phyloP scores from a whole-genome alignment of 2,888 invertebrate genomes.

The Tanypteryx hageni region DNA sequence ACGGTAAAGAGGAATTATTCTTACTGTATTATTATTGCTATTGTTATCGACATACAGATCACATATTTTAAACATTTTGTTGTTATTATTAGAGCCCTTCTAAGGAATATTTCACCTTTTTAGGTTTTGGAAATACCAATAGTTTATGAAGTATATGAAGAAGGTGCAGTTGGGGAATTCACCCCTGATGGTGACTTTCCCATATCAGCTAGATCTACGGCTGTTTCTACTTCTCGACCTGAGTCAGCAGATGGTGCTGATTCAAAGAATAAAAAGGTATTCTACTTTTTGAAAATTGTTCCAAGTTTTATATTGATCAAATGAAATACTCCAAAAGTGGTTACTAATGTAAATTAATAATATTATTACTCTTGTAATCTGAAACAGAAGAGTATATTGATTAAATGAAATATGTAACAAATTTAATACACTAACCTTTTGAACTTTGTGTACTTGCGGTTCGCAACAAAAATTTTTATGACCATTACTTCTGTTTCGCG shows the following conservation, averaged over 20 bases:
- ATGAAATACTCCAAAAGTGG: too few relatives aligned
- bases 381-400: too few relatives aligned
- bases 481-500: too few relatives aligned
- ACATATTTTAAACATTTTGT: not conserved
- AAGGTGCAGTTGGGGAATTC: constrained; percentile 82
- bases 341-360: too few relatives aligned
- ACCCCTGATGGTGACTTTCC: constrained; percentile 90
- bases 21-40: too few relatives aligned
- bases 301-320: too few relatives aligned
- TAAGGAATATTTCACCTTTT: constrained; percentile 69
- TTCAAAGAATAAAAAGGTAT: constrained; percentile 77
- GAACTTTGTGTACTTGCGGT: too few relatives aligned
- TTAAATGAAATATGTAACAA: too few relatives aligned
- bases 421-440: too few relatives aligned
- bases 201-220: constrained; percentile 77
- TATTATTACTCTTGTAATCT: too few relatives aligned
- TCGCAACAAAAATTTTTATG: too few relatives aligned
- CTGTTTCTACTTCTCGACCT: constrained; percentile 65
- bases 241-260: constrained; percentile 71
- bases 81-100: not conserved
- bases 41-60: not conserved
- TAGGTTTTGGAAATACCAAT: constrained; percentile 93
- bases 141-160: constrained; percentile 86
- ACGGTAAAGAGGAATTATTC: too few relatives aligned
- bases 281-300: not conserved